Percentiles rank a stretch among this genome's conserved stretches.
phyloP scores from a whole-genome alignment of 2,797 vertebrate genomes.

The Pipistrellus nathusii region DNA sequence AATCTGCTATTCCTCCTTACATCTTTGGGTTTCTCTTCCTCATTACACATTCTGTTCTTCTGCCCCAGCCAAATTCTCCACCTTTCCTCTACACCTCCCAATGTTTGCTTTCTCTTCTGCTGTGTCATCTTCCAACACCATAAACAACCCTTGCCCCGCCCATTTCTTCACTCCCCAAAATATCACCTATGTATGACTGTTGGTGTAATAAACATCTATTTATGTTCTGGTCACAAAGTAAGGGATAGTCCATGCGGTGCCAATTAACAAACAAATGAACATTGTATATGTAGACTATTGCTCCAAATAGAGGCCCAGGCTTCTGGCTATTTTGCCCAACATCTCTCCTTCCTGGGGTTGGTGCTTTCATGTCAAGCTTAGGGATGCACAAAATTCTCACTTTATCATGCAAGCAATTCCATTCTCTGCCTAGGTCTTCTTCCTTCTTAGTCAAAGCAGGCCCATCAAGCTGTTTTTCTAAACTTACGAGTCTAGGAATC shows the following conservation, averaged over 20 bases:
- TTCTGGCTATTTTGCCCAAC: not conserved
- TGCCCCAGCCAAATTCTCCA: not conserved
- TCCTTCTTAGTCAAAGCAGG: not conserved
- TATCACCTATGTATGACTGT: not conserved
- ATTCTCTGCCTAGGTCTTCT: not conserved
- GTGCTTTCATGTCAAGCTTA: constrained; percentile 27
- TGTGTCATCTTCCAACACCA: not conserved
- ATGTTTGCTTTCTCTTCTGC: not conserved
- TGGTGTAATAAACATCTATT: not conserved
- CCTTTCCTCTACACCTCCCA: not conserved
- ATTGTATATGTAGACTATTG: not conserved
- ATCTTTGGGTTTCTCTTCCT: not conserved
- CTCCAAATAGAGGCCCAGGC: not conserved
- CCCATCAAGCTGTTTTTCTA: not conserved
- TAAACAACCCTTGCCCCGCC: not conserved
- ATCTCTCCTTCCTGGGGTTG: not conserved
- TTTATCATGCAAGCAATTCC: not conserved
- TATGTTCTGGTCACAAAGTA: constrained; percentile 6
- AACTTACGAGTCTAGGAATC: not conserved
- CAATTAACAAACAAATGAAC: not conserved
- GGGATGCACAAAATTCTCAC: not conserved
- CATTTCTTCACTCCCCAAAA: not conserved
- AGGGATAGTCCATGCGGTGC: not conserved
- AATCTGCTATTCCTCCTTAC: not conserved
- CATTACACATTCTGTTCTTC: not conserved